A percentile compares a stretch with the other conserved stretches of the same genome.
These are phyloP conservation scores for Siderastrea radians DNA, from an alignment of 92 coral and sea anemone genomes.

Conservation along the genomic window DNA sequence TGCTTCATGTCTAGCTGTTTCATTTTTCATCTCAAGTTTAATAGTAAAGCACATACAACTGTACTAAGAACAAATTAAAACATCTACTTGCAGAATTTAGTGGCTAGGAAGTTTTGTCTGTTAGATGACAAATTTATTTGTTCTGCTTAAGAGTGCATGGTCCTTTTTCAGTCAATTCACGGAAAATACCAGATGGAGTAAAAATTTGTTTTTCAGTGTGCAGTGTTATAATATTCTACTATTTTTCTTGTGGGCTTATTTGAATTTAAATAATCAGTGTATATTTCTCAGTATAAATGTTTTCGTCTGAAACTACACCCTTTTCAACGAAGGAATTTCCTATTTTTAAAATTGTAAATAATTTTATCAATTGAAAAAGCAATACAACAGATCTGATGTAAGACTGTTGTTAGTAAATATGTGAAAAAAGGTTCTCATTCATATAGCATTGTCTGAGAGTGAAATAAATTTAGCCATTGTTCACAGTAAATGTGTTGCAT, in stretches of 20 bases:
- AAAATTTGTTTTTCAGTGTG: not conserved
- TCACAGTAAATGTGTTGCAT: not conserved
- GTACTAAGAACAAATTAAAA: not conserved
- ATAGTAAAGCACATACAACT: too few species aligned
- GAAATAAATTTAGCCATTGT: not conserved
- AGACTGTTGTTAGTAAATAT: not conserved
- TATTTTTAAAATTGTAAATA: not conserved
- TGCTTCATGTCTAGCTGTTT: slow-evolving; percentile 3
- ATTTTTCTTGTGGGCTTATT: not conserved
- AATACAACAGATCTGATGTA: not conserved
- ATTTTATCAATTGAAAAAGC: not conserved
- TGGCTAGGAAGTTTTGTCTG: not conserved
- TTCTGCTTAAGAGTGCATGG: not conserved
- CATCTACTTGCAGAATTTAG: not conserved
- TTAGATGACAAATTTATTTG: not conserved
- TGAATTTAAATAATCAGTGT: not conserved
- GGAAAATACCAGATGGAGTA: not conserved
- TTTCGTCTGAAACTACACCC: not conserved
- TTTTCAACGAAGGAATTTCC: not conserved
- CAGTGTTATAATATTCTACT: not conserved
- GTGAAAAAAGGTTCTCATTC: not conserved
- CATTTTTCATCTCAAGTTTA: not conserved
- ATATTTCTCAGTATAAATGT: not conserved
- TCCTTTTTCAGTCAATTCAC: not conserved
- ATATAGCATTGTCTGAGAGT: not conserved